phyloP scores from a whole-genome alignment of 2,113 vertebrate genomes.

The Gnathonemus echidnorhynchus region DNA sequence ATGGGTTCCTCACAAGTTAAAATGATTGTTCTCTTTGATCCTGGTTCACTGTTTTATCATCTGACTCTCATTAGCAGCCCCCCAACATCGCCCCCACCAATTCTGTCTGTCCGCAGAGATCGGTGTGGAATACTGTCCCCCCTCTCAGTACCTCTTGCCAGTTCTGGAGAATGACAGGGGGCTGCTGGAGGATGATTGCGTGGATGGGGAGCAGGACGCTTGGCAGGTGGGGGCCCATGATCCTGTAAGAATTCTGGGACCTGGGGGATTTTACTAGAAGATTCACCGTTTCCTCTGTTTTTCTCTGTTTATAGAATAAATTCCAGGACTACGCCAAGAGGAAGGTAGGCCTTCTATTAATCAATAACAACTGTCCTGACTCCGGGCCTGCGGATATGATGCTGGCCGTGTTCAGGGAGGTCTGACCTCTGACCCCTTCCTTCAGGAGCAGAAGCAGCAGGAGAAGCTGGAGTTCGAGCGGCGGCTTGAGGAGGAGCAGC shows the following conservation, averaged over 20 bases:
- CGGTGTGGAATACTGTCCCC: constrained; percentile 77
- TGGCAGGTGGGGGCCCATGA: constrained; percentile 69
- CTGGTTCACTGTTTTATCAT: not conserved
- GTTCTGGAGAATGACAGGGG: constrained; percentile 64
- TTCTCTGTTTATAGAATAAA: constrained; percentile 69
- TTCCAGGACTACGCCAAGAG: constrained; percentile 88
- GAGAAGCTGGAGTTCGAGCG: constrained; percentile 86
- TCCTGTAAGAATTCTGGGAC: not conserved
- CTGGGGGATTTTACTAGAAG: not conserved
- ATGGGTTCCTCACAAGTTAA: not conserved
- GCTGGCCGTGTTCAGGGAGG: not conserved
- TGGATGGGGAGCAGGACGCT: constrained; percentile 58
- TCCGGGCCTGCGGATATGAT: not conserved
- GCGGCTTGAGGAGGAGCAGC: constrained; percentile 67
- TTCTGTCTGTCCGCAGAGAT: constrained; percentile 59
- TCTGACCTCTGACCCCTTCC: not conserved
- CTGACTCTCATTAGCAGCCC: not conserved
- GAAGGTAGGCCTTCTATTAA: constrained; percentile 63
- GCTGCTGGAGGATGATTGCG: constrained; percentile 48
- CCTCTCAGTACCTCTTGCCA: constrained; percentile 73
- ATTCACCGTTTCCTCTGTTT: not conserved
- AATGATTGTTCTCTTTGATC: not conserved
- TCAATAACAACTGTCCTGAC: not conserved
- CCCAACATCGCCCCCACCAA: not conserved
- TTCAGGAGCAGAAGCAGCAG: constrained; percentile 74